These are phyloP conservation scores for Hippocampus mohnikei DNA, from an alignment of 2,113 vertebrate species.

Conservation along the genomic window DNA sequence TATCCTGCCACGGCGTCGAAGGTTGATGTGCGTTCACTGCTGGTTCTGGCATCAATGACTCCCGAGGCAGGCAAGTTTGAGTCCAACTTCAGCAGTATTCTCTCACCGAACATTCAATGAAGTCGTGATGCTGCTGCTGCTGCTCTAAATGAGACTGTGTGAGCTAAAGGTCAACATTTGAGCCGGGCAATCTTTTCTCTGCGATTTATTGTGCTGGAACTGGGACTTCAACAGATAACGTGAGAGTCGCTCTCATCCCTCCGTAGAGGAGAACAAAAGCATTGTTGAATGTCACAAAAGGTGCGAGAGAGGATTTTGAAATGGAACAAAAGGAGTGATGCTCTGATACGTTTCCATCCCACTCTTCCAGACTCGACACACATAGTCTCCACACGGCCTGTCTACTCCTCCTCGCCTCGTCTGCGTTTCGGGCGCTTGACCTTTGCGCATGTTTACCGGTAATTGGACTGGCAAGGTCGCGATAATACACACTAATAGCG, in stretches of 20 bases:
- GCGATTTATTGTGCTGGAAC: conserved; percentile 24
- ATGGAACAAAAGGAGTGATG: conserved; percentile 23
- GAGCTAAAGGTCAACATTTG: neutral
- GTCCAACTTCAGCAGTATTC: no score
- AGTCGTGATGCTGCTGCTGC: neutral
- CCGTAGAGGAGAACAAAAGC: conserved; percentile 41
- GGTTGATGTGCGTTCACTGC: neutral
- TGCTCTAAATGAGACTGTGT: neutral
- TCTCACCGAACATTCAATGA: no score
- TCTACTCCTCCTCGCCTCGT: neutral
- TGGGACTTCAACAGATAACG: conserved; percentile 43
- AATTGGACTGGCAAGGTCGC: conserved; percentile 62
- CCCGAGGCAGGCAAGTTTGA: no score
- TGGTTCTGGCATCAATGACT: no score
- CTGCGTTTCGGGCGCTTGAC: conserved; percentile 37
- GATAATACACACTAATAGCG: conserved; percentile 35
- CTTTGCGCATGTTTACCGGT: conserved; percentile 50
- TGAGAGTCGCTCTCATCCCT: conserved; percentile 21
- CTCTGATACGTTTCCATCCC: conserved; percentile 30
- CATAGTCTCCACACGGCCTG: neutral
- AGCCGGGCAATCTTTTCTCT: conserved; percentile 10
- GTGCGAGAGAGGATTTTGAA: conserved; percentile 27
- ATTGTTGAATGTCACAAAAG: conserved; percentile 54
- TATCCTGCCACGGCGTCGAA: conserved; percentile 40
- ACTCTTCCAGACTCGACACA: neutral